phyloP scores from a whole-genome alignment of 1,140 invertebrate species.

The Paralvinella palmiformis region DNA sequence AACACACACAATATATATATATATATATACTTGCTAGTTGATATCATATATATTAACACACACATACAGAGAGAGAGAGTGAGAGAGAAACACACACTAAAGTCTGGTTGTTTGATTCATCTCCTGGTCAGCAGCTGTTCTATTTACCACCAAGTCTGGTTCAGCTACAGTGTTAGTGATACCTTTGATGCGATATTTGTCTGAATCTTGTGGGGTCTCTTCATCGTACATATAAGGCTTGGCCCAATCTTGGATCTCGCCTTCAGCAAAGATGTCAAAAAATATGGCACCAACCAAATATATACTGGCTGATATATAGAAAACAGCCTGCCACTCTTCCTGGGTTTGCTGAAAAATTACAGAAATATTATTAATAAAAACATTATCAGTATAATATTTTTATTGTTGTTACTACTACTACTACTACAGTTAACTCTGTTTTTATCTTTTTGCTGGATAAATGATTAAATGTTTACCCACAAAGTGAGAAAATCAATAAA shows the following conservation, averaged over 20 bases:
- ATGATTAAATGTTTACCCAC: not conserved
- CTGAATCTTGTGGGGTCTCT: no score
- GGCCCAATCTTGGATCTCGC: constrained; percentile 37
- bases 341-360: constrained; percentile 37
- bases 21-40: no score
- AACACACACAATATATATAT: no score
- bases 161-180: no score
- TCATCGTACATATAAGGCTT: no score
- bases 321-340: constrained; percentile 48
- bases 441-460: not conserved
- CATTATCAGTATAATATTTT: not conserved
- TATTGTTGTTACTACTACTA: not conserved
- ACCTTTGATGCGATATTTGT: no score
- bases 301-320: constrained; percentile 43
- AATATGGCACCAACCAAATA: constrained; percentile 38
- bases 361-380: not conserved
- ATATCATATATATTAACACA: no score
- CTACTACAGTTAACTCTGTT: not conserved
- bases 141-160: no score
- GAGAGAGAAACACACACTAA: no score
- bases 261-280: constrained; percentile 41
- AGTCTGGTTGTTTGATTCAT: no score
- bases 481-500: not conserved
- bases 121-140: no score
- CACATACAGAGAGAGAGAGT: no score